These are phyloP conservation scores for Heteromurus nitidus DNA, from an alignment of 2,888 invertebrate species.

Conservation along the genomic window DNA sequence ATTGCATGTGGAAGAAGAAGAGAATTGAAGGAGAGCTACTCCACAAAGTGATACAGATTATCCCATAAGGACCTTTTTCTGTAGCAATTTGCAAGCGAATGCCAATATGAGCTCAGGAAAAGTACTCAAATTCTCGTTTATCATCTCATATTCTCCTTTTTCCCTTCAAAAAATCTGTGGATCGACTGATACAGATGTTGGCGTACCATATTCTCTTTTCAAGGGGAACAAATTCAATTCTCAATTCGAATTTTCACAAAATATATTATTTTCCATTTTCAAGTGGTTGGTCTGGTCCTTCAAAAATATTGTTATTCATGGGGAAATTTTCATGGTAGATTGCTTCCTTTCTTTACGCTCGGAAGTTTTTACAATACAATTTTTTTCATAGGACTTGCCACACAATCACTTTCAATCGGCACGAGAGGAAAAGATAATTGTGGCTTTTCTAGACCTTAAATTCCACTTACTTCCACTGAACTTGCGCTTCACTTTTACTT, in stretches of 20 bases:
- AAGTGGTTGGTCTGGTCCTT: neutral
- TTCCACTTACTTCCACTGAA: neutral
- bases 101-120: neutral
- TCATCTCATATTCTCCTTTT: slow-evolving; percentile 12
- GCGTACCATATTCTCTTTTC: too few species aligned
- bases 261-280: neutral
- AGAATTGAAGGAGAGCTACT: slow-evolving; percentile 10
- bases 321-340: slow-evolving; percentile 9
- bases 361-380: too few species aligned
- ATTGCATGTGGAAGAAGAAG: neutral
- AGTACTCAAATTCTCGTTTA: slow-evolving; percentile 40
- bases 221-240: too few species aligned
- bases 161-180: neutral
- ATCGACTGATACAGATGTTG: neutral
- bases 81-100: slow-evolving; percentile 4
- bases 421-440: neutral
- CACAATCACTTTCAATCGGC: neutral
- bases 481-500: neutral
- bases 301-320: slow-evolving; percentile 15
- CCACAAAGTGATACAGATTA: slow-evolving; percentile 14
- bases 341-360: too few species aligned
- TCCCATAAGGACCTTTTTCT: slow-evolving; percentile 4
- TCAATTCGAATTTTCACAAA: too few species aligned
- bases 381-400: too few species aligned
- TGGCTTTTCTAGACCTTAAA: neutral